Base-by-base conservation (phyloP, 23 tunicate species). In the Styela clava region DNA sequence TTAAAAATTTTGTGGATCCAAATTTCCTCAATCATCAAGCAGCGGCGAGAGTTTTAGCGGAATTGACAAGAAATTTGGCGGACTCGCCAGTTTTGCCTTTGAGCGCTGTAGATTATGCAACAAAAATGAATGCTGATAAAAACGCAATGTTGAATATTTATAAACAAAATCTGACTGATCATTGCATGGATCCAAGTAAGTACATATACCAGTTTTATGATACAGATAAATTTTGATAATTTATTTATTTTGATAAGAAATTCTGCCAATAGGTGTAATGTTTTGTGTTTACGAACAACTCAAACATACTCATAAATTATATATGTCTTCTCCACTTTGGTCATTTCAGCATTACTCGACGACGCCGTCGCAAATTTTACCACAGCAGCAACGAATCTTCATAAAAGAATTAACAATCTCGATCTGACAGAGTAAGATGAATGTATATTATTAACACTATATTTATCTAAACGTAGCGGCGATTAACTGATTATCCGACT, bases 1-100 rank as follows among this genome's bases (percentile, higher is more conserved):
- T 87, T 1, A 74, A 31, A 63, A 82, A 87, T 21, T 87, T 73
- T 36, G 91, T 87, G 2, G 91, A 87, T 83, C 91, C 91, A 21
- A 82, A 67, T 1, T 87, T 72, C 85, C 12, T 27, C 3, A 62
- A 56, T 31, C 82, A 74, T 62, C 86, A 34, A 73, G 86, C 79
- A 23, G 37, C 61, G 61, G 80, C 82, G 1, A 68, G 86, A 61
- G 22, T 83, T 30, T 73, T 69, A 71, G 86, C 72, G 9, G 86
- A 83, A 61, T 5, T 61, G 29, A 79, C 63, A 18, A 7, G 86
- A 22, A 52, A 65, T 44, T 35, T 83, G 81, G 71, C 80, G 24
- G 86, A 83, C 27, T 83, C 79, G 1, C 63, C 73, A 32, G 51
- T 83, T 32, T 7, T 83, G 2, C 86, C 86, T 12, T 2, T 83